Percentiles rank a stretch among this genome's conserved stretches.
These are phyloP conservation scores for Poeciliopsis turneri DNA, from an alignment of 2,797 vertebrate species.

Conservation along the genomic window DNA sequence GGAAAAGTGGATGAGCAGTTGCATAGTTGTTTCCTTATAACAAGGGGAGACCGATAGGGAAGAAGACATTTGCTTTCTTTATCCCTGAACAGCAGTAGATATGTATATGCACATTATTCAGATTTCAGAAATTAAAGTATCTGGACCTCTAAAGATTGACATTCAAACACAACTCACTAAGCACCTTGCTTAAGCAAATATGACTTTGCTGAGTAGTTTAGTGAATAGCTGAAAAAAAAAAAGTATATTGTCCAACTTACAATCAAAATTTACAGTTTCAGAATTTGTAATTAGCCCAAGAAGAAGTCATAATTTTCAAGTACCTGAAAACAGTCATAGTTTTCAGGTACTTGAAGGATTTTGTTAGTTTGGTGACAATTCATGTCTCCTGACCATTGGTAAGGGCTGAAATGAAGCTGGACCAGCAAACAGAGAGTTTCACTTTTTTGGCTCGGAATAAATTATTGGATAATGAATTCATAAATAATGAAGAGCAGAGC, in stretches of 20 bases:
- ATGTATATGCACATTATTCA: constrained; percentile 7
- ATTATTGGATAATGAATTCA: background rate
- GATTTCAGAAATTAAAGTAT: constrained; percentile 10
- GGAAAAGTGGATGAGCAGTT: constrained; percentile 17
- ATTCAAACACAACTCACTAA: background rate
- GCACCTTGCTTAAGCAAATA: background rate
- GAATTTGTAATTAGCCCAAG: background rate
- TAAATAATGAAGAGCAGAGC: background rate
- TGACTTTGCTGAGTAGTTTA: background rate
- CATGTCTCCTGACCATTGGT: no score
- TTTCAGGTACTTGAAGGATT: background rate
- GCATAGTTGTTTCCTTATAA: constrained; percentile 7
- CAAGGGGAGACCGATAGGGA: constrained; percentile 6
- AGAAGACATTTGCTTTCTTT: constrained; percentile 7
- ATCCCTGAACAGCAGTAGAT: constrained; percentile 4
- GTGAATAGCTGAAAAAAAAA: background rate
- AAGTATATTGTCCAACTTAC: background rate
- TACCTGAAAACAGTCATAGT: no score
- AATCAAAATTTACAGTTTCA: background rate
- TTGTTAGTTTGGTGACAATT: no score
- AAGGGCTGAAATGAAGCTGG: background rate
- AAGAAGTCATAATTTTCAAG: background rate
- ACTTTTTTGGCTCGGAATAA: background rate
- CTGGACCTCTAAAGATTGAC: background rate
- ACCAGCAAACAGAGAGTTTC: background rate